A percentile compares a stretch with the other conserved stretches of the same genome.
Evolutionary conservation across 2,888 invertebrate species (phyloP).

Genomic region (Cosmorhoe ocellata): DNA sequence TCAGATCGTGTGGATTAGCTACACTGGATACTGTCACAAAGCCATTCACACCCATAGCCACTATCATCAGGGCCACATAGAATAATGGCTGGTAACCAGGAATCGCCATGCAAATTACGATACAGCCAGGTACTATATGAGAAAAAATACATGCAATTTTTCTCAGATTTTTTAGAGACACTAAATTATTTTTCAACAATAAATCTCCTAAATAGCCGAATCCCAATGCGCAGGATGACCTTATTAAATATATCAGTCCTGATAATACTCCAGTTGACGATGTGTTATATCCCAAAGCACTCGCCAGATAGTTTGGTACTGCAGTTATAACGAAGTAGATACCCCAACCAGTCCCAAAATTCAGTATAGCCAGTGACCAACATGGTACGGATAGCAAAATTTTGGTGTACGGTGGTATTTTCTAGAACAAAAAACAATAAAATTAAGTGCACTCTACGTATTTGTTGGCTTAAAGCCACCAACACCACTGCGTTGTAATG

Average conservation of each 20-base stretch:
- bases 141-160: slow-evolving; percentile 55
- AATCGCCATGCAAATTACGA: slow-evolving; percentile 47
- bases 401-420: slow-evolving; percentile 77
- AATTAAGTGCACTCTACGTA: too few relatives aligned
- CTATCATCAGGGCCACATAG: slow-evolving; percentile 76
- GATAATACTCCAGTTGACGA: slow-evolving; percentile 36
- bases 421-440: slow-evolving; percentile 11
- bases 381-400: slow-evolving; percentile 83
- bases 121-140: slow-evolving; percentile 41
- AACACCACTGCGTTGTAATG: too few relatives aligned
- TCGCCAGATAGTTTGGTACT: slow-evolving; percentile 84
- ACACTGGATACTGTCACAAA: slow-evolving; percentile 69
- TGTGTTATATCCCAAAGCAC: slow-evolving; percentile 81
- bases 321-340: slow-evolving; percentile 78
- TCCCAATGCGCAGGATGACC: slow-evolving; percentile 26
- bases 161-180: slow-evolving; percentile 20
- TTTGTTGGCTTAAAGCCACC: too few relatives aligned
- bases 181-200: slow-evolving; percentile 41
- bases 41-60: slow-evolving; percentile 79
- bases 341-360: slow-evolving; percentile 86
- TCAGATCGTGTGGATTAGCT: slow-evolving; percentile 83
- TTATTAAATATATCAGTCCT: slow-evolving; percentile 33
- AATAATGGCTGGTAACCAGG: slow-evolving; percentile 33
- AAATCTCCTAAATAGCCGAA: slow-evolving; percentile 35
- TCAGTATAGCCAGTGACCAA: slow-evolving; percentile 79